These are phyloP conservation scores for Petrolisthes cinctipes DNA, from an alignment of 2,888 invertebrate genomes.

Conservation along the genomic window DNA sequence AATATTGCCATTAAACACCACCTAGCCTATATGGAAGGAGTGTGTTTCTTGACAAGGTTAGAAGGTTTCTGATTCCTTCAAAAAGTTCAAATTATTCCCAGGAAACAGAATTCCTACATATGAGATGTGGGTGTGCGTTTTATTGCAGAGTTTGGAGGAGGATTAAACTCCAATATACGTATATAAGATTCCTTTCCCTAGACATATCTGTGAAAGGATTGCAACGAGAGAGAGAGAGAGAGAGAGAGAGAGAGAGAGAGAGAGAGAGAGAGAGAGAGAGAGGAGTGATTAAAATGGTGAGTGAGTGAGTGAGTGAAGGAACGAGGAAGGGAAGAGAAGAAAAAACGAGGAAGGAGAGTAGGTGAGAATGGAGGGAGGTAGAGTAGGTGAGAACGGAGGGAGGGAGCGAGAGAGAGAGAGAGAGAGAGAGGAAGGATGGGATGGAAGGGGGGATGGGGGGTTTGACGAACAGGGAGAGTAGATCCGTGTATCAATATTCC, in stretches of 20 bases:
- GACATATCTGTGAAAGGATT: background rate
- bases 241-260: background rate
- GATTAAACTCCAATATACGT: too few species aligned
- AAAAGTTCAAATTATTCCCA: too few species aligned
- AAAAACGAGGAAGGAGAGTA: background rate
- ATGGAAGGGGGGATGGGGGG: background rate
- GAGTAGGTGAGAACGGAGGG: background rate
- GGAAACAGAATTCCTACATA: too few species aligned
- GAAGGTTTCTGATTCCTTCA: too few species aligned
- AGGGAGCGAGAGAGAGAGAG: background rate
- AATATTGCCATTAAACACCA: too few species aligned
- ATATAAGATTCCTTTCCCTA: too few species aligned
- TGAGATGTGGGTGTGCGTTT: too few species aligned
- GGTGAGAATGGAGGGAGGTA: background rate
- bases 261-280: background rate
- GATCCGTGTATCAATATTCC: too few species aligned
- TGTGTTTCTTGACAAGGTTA: too few species aligned
- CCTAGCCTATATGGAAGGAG: too few species aligned
- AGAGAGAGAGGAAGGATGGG: background rate
- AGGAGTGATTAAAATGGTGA: background rate
- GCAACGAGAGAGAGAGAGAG: background rate
- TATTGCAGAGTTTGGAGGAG: too few species aligned
- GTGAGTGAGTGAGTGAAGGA: background rate
- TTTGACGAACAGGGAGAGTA: too few species aligned
- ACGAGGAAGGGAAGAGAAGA: background rate